Evolutionary conservation across 2,113 vertebrate species (phyloP).

Genomic region (Erinaceus europaeus): DNA sequence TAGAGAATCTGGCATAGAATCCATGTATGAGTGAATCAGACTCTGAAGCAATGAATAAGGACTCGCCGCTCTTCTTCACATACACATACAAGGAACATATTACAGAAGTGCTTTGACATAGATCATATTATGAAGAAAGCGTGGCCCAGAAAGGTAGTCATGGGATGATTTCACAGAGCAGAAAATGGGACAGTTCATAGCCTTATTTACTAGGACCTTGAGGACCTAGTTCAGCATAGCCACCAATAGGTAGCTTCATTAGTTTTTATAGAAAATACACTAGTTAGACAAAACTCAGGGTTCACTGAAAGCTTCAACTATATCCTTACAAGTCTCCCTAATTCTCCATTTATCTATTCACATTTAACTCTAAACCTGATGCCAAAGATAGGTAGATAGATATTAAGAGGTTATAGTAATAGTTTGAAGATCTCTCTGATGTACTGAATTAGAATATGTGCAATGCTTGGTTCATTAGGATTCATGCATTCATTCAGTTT

Average conservation of each 20-base stretch:
- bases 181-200: not conserved
- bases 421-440: not conserved
- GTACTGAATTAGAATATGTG: not conserved
- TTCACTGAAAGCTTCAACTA: not conserved
- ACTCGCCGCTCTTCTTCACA: rapidly evolving
- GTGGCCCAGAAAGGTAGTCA: not conserved
- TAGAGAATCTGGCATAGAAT: not conserved
- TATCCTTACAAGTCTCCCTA: not conserved
- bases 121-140: not conserved
- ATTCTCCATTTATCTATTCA: not conserved
- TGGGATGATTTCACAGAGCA: not conserved
- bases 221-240: not conserved
- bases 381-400: not conserved
- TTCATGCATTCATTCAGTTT: not conserved
- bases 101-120: not conserved
- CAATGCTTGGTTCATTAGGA: not conserved
- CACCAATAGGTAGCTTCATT: rapidly evolving
- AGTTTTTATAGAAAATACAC: not conserved
- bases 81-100: not conserved
- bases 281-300: not conserved
- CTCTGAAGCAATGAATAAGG: not conserved
- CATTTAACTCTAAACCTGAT: not conserved
- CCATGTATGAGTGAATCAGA: not conserved
- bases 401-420: not conserved
- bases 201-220: not conserved